Conservation (phyloP, 2,888 invertebrate genomes). For the Sympetrum striolatum region DNA sequence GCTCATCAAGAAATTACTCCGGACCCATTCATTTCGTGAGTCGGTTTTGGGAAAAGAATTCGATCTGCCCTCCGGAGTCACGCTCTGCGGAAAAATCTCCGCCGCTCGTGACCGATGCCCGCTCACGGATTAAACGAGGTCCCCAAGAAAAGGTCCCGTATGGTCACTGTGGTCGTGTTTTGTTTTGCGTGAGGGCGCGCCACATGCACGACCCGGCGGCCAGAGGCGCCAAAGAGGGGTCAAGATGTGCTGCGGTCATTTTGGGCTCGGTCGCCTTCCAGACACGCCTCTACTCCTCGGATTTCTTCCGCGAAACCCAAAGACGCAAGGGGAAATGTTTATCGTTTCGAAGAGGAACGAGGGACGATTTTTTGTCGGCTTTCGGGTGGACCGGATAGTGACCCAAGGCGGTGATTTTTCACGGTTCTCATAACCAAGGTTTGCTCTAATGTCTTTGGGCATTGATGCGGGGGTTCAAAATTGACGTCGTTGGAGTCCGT, state of each 20-base stretch:
- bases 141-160: not conserved
- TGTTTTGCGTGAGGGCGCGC: not conserved
- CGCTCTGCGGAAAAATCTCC: not conserved
- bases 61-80: no score
- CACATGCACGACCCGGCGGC: not conserved
- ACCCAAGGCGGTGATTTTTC: no score
- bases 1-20: no score
- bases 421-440: no score
- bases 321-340: not conserved
- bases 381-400: not conserved
- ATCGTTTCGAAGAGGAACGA: not conserved
- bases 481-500: no score
- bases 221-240: not conserved
- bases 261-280: not conserved
- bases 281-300: not conserved
- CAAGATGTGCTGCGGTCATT: not conserved
- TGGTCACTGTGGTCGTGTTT: not conserved
- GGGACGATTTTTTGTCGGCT: not conserved
- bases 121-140: not conserved
- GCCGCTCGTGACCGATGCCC: not conserved
- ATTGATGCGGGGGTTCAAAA: no score
- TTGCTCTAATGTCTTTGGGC: no score
- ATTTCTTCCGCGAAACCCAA: not conserved
- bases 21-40: no score
- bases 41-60: no score